Conservation (phyloP, 2,888 invertebrate species). For the Tipula lateralis region DNA sequence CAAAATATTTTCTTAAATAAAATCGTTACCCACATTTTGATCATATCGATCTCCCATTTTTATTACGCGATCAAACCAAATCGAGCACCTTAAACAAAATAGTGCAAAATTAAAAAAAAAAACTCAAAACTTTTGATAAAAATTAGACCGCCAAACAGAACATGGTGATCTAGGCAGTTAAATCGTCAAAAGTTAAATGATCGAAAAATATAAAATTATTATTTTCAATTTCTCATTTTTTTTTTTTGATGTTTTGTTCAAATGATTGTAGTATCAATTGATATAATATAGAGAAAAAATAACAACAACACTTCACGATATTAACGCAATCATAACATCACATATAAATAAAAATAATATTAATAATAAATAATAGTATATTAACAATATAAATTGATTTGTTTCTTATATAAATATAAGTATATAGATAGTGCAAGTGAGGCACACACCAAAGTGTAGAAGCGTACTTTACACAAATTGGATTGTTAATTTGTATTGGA, state of each 20-base stretch:
- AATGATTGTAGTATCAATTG: background rate
- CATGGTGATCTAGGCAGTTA: background rate
- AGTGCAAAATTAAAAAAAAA: background rate
- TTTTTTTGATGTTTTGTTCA: background rate
- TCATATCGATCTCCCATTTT: background rate
- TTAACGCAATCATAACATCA: background rate
- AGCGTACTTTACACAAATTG: background rate
- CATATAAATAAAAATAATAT: background rate
- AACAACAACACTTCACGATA: background rate
- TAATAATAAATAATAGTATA: background rate
- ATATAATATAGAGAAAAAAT: background rate
- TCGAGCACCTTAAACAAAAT: background rate
- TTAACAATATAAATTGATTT: background rate
- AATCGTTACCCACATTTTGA: slow-evolving; percentile 1
- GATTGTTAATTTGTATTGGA: background rate
- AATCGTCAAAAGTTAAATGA: background rate
- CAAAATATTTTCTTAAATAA: background rate
- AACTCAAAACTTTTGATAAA: background rate
- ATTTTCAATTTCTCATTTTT: background rate
- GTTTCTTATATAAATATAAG: background rate
- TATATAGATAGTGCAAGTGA: no score
- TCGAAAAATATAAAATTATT: background rate
- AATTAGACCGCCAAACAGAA: background rate
- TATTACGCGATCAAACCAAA: background rate
- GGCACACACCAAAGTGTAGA: background rate